Evolutionary conservation across 2,113 vertebrate species (phyloP), one percentile per base, ranked within the genome.

Genomic region (Muntiacus reevesi): DNA sequence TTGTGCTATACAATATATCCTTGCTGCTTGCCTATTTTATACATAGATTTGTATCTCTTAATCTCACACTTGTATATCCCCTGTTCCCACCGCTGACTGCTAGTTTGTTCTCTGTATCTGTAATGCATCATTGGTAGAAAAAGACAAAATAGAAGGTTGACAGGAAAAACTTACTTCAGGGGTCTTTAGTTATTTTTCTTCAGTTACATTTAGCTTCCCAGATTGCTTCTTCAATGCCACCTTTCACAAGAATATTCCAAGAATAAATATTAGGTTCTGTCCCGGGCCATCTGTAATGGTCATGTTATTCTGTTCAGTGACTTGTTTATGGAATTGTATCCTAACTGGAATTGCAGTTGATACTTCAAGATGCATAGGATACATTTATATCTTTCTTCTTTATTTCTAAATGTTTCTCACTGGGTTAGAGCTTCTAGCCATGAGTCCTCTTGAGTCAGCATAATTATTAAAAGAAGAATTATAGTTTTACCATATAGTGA

Each of bases 401-500:
- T 54, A 17, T 87, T 96, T 96, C 71, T 90, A 62, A 94, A 78
- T 85, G 50, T 27, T 60, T 85, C n/a, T 97, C 47, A 27, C 30
- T 87, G 67, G 54, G 47, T 50, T 71, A 81, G 33, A 23, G 19
- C 28, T 85, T n/a, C 30, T 52, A 36, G 60, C 28, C 6, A 17
- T n/a, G 21, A 16, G 25, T 83, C 30, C 30, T 59, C 71, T 45
- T 84, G 74, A 36, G 71, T 84, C 88, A 94, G 40, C 47, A 43
- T 87, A 92, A 96, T 87, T 89, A 76, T 57, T 89, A 36, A 97
- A 89, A 71, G 81, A 94, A 90, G 62, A 94, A 94, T 90, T 94
- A 88, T 3, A 23, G 55, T 74, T 95, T 86, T 52, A 64, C 43
- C 47, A 19, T 25, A 28, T 3, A 50, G 12, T 87, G 67, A 96